Percentiles rank a stretch among this genome's conserved stretches.
Conservation (phyloP, 2,113 vertebrate genomes). For the Hirundichthys speculiger region DNA sequence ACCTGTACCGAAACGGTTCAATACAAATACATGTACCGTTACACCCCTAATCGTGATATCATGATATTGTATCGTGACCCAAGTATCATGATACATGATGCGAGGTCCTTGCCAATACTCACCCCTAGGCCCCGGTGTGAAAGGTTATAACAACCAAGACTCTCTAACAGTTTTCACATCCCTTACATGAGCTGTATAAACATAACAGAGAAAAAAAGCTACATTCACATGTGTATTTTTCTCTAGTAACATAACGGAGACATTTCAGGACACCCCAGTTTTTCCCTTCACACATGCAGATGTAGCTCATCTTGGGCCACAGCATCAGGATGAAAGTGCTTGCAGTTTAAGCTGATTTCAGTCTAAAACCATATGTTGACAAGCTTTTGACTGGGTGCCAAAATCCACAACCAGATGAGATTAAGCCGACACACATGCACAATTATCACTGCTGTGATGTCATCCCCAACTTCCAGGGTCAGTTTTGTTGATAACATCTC, state of each 20-base stretch:
- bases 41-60: no score
- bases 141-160: no score
- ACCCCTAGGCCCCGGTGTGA: no score
- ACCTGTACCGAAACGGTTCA: no score
- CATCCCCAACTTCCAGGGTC: conserved; percentile 66
- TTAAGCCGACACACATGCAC: conserved; percentile 39
- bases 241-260: not conserved
- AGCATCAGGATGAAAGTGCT: conserved; percentile 46
- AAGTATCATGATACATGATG: no score
- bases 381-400: conserved; percentile 60
- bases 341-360: conserved; percentile 65
- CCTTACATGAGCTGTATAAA: no score
- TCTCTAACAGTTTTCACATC: no score
- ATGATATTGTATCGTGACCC: no score
- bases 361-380: conserved; percentile 61
- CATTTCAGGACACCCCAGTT: conserved; percentile 17
- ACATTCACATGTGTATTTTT: not conserved
- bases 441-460: conserved; percentile 56
- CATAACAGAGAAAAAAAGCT: no score
- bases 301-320: conserved; percentile 13
- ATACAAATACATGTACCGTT: no score
- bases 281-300: conserved; percentile 7
- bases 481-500: conserved; percentile 37
- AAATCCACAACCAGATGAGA: conserved; percentile 54
- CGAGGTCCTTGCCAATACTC: no score